A percentile compares a stretch with the other conserved stretches of the same genome.
Conservation (phyloP, 2,888 invertebrate genomes). For the Drosophila koepferae region DNA sequence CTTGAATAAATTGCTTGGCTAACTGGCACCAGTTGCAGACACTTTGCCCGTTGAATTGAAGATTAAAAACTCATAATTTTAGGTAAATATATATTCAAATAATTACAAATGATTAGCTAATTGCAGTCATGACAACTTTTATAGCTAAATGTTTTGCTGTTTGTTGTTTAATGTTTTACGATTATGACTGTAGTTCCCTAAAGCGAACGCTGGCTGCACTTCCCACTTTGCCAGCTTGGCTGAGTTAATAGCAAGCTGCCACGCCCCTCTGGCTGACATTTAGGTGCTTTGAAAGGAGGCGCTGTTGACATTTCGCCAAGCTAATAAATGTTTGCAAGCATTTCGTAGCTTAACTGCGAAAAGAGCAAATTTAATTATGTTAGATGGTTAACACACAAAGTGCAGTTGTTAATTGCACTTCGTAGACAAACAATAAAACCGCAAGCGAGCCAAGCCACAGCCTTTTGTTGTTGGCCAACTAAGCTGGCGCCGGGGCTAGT, state of each 20-base stretch:
- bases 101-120: constrained; percentile 2
- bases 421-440: constrained; percentile 49
- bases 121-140: background rate
- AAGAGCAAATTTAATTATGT: constrained; percentile 70
- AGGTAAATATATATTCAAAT: background rate
- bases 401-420: constrained; percentile 55
- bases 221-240: constrained; percentile 1
- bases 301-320: constrained; percentile 56
- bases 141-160: background rate
- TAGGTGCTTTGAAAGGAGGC: constrained; percentile 24
- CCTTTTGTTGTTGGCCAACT: constrained; percentile 56
- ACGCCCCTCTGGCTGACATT: constrained; percentile 55
- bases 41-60: background rate
- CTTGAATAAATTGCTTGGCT: too few relatives aligned
- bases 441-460: constrained; percentile 39
- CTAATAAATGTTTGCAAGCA: constrained; percentile 42
- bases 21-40: background rate
- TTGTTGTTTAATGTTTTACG: constrained; percentile 1
- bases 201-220: background rate
- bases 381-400: constrained; percentile 44
- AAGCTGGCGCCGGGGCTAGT: constrained; percentile 49
- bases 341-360: constrained; percentile 54
- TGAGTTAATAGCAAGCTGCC: background rate
- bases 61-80: background rate
- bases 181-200: background rate